These are phyloP conservation scores for Shargacucullia verbasci DNA, from an alignment of 2,888 invertebrate genomes.

Conservation along the genomic window DNA sequence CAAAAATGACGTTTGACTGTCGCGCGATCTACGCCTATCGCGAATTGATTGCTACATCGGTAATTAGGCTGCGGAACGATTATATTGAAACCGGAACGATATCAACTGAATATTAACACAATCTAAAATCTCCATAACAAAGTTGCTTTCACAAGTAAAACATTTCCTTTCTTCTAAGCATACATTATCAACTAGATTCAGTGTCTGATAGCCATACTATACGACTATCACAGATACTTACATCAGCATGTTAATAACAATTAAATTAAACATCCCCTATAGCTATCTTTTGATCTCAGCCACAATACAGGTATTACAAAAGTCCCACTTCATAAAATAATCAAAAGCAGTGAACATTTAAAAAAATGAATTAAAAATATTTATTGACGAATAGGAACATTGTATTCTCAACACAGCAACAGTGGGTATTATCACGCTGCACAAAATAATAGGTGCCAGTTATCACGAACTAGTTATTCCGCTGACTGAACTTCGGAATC, in stretches of 20 bases:
- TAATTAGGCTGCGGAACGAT: no score
- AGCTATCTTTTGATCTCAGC: constrained; percentile 41
- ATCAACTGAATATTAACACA: constrained; percentile 12
- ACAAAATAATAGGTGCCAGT: no score
- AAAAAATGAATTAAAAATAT: no score
- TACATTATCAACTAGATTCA: constrained; percentile 34
- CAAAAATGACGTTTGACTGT: no score
- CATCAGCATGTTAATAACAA: constrained; percentile 57
- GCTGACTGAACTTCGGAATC: no score
- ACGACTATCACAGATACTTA: constrained; percentile 27
- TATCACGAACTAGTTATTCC: no score
- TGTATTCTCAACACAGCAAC: no score
- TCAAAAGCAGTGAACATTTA: no score
- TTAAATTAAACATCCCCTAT: constrained; percentile 55
- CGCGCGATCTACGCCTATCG: no score
- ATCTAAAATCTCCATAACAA: constrained; percentile 11
- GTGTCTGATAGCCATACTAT: constrained; percentile 33
- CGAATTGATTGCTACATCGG: no score
- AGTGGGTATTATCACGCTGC: no score
- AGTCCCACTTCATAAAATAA: constrained; percentile 31
- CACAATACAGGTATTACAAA: constrained; percentile 14
- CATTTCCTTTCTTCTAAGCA: constrained; percentile 16
- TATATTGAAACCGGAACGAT: background rate
- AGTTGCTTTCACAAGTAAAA: constrained; percentile 25
- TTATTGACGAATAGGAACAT: no score